phyloP scores from a whole-genome alignment of 2,113 vertebrate species.

The Pagrus major region DNA sequence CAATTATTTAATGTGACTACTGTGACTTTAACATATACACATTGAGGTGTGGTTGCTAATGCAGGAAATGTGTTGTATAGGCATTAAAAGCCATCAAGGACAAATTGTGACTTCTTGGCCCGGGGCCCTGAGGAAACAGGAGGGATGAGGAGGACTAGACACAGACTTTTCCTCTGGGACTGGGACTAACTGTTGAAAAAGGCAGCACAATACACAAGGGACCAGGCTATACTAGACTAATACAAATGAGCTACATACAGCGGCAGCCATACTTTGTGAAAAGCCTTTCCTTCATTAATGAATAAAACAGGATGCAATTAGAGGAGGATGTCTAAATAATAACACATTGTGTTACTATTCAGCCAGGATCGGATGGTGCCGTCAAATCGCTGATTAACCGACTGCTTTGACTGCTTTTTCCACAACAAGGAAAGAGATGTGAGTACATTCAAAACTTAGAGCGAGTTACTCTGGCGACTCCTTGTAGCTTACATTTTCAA shows the following conservation, averaged over 20 bases:
- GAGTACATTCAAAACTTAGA: neutral
- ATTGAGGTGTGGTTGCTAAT: neutral
- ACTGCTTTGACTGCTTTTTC: slow-evolving; percentile 6
- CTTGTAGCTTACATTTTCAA: neutral
- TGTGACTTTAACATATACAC: neutral
- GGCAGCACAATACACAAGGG: slow-evolving; percentile 36
- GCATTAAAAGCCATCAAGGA: slow-evolving; percentile 34
- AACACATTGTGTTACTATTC: neutral
- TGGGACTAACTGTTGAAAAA: slow-evolving; percentile 46
- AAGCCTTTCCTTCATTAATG: slow-evolving; percentile 39
- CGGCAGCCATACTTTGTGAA: slow-evolving; percentile 20
- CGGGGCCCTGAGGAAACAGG: slow-evolving; percentile 22
- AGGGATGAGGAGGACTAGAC: slow-evolving; percentile 36
- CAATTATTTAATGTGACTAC: neutral
- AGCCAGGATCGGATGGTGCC: neutral
- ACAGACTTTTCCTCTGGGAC: slow-evolving; percentile 31
- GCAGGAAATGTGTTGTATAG: neutral
- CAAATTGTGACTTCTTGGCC: slow-evolving; percentile 32
- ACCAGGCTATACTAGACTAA: slow-evolving; percentile 41
- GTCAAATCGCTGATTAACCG: slow-evolving; percentile 1
- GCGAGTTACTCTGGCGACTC: neutral
- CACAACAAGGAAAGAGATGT: neutral
- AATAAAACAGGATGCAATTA: slow-evolving; percentile 33
- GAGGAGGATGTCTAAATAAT: slow-evolving; percentile 24
- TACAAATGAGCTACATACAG: slow-evolving; percentile 49